phyloP scores from a whole-genome alignment of 2,888 invertebrate genomes.

The Trissolcus japonicus region DNA sequence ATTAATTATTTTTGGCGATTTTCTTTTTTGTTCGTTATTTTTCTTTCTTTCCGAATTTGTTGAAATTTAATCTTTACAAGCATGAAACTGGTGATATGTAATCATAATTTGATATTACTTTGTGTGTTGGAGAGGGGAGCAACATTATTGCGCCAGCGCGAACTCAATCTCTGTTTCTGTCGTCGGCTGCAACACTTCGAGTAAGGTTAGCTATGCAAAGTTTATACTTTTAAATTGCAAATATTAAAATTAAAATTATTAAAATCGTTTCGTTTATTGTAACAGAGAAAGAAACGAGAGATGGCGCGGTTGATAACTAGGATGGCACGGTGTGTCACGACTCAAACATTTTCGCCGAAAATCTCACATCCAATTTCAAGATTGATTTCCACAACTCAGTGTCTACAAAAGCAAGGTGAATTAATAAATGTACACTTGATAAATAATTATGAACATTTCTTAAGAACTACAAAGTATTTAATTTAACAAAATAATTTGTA shows the following conservation, averaged over 20 bases:
- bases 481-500: background rate
- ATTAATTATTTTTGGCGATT: too few species aligned
- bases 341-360: conserved; percentile 9
- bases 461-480: background rate
- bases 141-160: conserved; percentile 14
- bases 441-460: background rate
- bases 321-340: background rate
- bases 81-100: background rate
- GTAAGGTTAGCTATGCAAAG: conserved; percentile 5
- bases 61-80: background rate
- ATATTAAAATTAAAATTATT: conserved; percentile 12
- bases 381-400: conserved; percentile 22
- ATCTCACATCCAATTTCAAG: conserved; percentile 13
- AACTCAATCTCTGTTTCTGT: background rate
- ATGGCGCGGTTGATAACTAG: conserved; percentile 26
- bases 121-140: background rate
- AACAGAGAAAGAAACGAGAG: background rate
- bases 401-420: conserved; percentile 17
- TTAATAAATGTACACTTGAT: background rate
- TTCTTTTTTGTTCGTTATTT: too few species aligned
- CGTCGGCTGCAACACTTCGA: background rate
- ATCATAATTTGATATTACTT: conserved; percentile 1
- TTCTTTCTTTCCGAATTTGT: background rate
- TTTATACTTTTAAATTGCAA: background rate
- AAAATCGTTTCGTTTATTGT: background rate